Percentiles rank a stretch among this genome's conserved stretches.
These are phyloP conservation scores for Bucco capensis DNA, from an alignment of 2,113 vertebrate genomes.

Conservation along the genomic window DNA sequence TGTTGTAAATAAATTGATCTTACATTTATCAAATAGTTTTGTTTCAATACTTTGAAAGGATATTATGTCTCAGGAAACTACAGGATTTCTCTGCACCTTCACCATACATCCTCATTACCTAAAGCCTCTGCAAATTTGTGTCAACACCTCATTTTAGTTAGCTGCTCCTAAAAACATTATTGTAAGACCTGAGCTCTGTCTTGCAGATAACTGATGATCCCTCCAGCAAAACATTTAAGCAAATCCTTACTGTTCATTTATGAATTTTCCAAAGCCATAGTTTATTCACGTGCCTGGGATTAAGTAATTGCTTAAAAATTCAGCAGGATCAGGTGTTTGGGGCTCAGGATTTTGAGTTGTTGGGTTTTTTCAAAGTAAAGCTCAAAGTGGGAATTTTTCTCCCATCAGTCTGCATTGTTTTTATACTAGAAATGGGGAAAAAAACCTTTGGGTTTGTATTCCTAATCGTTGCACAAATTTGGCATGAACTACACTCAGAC, in stretches of 20 bases:
- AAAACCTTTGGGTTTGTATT: conserved; percentile 53
- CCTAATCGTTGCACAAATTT: conserved; percentile 23
- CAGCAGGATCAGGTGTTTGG: background rate
- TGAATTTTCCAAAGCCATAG: background rate
- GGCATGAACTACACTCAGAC: background rate
- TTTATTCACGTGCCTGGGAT: background rate
- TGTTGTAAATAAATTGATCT: conserved; percentile 30
- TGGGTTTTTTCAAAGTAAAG: background rate
- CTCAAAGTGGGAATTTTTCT: background rate
- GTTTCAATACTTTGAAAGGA: background rate
- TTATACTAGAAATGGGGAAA: conserved; percentile 20
- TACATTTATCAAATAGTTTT: background rate
- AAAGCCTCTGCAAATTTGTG: conserved; percentile 43
- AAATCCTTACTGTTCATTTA: background rate
- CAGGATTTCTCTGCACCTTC: conserved; percentile 9
- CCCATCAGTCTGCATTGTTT: background rate
- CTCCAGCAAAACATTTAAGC: background rate
- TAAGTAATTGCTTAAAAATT: background rate
- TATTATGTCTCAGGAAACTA: conserved; percentile 17
- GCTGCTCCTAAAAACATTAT: conserved; percentile 23
- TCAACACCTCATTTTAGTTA: background rate
- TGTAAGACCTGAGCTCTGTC: background rate
- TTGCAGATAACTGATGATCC: background rate
- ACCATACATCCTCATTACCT: background rate
- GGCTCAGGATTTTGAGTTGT: background rate